These are phyloP conservation scores for Callipepla californica DNA, from an alignment of 2,113 vertebrate species.

Conservation along the genomic window DNA sequence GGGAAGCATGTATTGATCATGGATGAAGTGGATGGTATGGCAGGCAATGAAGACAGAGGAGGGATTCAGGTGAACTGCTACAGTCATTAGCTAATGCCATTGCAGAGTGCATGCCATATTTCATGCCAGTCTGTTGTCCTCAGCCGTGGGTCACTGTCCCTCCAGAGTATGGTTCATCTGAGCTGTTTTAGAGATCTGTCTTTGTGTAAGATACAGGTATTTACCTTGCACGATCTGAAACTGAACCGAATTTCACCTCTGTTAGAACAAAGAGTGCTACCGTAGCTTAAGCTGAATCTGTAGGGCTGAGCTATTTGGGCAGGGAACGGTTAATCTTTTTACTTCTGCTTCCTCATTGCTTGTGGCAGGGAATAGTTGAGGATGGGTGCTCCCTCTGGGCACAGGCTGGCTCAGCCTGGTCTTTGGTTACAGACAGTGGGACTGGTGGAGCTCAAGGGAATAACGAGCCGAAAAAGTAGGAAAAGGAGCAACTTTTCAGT, in stretches of 20 bases:
- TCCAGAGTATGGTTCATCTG: not conserved
- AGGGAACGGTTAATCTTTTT: not conserved
- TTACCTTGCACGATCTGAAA: not conserved
- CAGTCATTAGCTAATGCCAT: constrained; percentile 3
- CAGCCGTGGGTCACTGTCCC: not conserved
- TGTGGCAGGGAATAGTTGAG: not conserved
- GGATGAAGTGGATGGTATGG: constrained; percentile 99
- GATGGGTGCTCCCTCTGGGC: not conserved
- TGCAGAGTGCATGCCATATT: not conserved
- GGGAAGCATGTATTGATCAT: constrained; percentile 93
- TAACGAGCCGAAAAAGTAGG: not conserved
- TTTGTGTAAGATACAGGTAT: not conserved
- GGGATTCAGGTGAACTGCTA: constrained; percentile 89
- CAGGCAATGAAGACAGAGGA: constrained; percentile 95
- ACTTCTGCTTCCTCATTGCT: not conserved
- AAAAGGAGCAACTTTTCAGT: not conserved
- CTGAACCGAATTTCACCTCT: not conserved
- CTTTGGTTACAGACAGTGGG: not conserved
- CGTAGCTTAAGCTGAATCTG: not conserved
- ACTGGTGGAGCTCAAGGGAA: not conserved
- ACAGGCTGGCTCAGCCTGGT: not conserved
- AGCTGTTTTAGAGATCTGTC: not conserved
- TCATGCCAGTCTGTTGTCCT: not conserved
- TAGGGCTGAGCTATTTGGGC: not conserved
- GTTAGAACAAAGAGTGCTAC: not conserved